These are phyloP conservation scores for Erebia epiphron DNA, from an alignment of 2,888 invertebrate genomes.

Conservation along the genomic window DNA sequence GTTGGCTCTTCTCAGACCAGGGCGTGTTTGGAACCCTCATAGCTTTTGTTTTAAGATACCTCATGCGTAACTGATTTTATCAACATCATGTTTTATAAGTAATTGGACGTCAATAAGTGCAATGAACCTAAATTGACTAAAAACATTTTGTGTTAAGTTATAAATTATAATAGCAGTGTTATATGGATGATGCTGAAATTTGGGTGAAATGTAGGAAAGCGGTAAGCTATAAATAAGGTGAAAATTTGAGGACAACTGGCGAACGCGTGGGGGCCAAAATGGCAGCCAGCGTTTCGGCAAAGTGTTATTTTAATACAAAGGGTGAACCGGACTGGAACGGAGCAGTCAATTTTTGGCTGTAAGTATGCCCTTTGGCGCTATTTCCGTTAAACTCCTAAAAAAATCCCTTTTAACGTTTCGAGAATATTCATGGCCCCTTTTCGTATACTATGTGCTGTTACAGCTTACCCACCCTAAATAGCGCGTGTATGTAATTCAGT, in stretches of 20 bases:
- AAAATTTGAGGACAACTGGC: constrained; percentile 35
- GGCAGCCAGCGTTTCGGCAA: constrained; percentile 38
- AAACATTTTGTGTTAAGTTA: too few relatives aligned
- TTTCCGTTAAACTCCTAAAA: constrained; percentile 22
- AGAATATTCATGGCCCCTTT: not conserved
- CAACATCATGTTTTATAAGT: too few relatives aligned
- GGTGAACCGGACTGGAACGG: constrained; percentile 40
- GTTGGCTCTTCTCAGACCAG: too few relatives aligned
- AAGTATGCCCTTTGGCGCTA: constrained; percentile 34
- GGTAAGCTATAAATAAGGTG: not conserved
- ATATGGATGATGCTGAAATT: too few relatives aligned
- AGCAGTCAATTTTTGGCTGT: constrained; percentile 39
- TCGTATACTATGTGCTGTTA: not conserved
- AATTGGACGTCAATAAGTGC: too few relatives aligned
- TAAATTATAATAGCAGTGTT: too few relatives aligned
- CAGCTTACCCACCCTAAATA: too few relatives aligned
- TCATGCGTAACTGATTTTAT: too few relatives aligned
- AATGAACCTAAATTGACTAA: too few relatives aligned
- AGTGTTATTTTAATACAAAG: constrained; percentile 43
- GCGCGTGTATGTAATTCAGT: too few relatives aligned
- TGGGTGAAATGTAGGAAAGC: not conserved
- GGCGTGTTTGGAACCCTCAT: too few relatives aligned
- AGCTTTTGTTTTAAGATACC: too few relatives aligned
- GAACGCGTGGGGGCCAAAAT: constrained; percentile 28
- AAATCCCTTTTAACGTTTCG: constrained; percentile 27